Conservation (phyloP, 2,797 vertebrate species). For the Peromyscus attwateri region DNA sequence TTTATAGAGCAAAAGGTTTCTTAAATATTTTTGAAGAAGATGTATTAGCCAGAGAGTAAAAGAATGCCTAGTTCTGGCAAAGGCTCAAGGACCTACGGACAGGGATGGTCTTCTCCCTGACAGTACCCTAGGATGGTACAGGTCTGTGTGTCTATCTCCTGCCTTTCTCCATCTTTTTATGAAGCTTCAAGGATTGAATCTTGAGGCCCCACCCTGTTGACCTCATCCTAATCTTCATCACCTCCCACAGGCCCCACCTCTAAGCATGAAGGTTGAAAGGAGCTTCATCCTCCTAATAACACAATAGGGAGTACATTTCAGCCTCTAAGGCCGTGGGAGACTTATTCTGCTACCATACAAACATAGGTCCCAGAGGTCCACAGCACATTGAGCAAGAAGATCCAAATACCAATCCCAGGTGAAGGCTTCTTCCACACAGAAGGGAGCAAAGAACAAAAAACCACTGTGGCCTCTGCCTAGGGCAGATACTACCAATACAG, state of each 20-base stretch:
- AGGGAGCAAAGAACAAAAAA: not conserved
- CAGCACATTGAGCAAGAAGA: not conserved
- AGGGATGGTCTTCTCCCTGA: not conserved
- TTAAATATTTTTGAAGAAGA: slow-evolving; percentile 3
- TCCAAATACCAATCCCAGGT: too few species aligned
- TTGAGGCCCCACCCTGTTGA: not conserved
- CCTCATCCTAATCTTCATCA: not conserved
- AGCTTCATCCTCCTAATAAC: not conserved
- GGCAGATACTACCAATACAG: not conserved
- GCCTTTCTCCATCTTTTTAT: not conserved
- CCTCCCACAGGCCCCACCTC: not conserved
- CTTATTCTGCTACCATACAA: not conserved
- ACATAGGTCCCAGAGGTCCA: not conserved
- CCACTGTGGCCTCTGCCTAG: not conserved
- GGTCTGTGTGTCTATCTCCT: not conserved
- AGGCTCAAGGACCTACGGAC: not conserved
- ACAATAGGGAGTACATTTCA: not conserved
- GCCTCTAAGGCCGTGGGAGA: not conserved
- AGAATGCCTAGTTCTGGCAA: not conserved
- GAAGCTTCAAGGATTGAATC: not conserved
- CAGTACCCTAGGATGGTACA: not conserved
- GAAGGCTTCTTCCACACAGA: not conserved
- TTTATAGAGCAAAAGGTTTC: not conserved
- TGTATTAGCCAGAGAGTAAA: not conserved
- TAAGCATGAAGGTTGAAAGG: not conserved